These are phyloP conservation scores for Danaus plexippus DNA, from an alignment of 1,140 invertebrate genomes.

Conservation along the genomic window DNA sequence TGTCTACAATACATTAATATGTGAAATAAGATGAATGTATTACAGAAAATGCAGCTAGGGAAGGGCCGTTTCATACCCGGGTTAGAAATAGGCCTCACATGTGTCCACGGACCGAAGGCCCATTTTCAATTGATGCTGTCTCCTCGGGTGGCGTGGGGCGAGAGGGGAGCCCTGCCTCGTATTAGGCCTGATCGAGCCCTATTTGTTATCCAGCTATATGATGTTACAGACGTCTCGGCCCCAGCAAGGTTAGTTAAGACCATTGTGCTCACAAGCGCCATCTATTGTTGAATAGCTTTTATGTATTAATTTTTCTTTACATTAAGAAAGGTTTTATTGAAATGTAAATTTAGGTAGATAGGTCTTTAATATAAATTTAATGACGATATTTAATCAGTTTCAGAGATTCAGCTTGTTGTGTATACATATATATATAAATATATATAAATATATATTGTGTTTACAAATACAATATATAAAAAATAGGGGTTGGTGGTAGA, in stretches of 20 bases:
- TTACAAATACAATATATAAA: too few species aligned
- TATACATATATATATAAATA: too few species aligned
- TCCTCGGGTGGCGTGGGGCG: conserved; percentile 77
- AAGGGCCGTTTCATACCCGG: conserved; percentile 74
- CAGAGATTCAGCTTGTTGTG: too few species aligned
- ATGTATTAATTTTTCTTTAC: conserved; percentile 11
- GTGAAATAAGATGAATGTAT: conserved; percentile 5
- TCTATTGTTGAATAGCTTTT: too few species aligned
- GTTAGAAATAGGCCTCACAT: conserved; percentile 76
- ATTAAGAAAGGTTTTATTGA: too few species aligned
- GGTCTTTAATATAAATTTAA: too few species aligned
- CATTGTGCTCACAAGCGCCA: too few species aligned
- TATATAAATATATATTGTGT: too few species aligned
- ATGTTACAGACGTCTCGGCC: conserved; percentile 65
- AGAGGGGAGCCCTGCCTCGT: conserved; percentile 75
- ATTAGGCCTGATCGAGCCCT: conserved; percentile 75
- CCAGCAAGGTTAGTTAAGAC: conserved; percentile 32
- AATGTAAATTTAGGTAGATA: too few species aligned
- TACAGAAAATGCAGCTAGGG: conserved; percentile 66
- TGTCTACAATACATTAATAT: too few species aligned
- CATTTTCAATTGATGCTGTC: conserved; percentile 77
- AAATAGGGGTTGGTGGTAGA: too few species aligned
- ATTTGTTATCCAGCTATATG: conserved; percentile 71
- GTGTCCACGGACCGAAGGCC: conserved; percentile 77
- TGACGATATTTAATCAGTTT: too few species aligned